Conservation (phyloP, 2,797 vertebrate species). For the Girardinus metallicus region DNA sequence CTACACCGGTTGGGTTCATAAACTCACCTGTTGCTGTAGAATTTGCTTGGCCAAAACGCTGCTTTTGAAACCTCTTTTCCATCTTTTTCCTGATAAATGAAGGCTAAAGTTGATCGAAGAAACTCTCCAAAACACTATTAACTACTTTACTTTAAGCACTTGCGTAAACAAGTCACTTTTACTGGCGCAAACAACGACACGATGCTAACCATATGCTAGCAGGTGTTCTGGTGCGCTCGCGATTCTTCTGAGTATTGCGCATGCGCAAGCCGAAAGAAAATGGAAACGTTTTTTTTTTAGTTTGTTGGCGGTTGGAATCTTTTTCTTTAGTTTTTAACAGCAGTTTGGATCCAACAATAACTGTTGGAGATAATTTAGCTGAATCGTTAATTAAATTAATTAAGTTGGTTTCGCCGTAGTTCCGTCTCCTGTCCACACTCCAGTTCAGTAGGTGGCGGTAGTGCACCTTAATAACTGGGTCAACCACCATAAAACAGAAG, state of each 20-base stretch:
- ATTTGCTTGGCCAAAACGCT: neutral
- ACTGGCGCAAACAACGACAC: neutral
- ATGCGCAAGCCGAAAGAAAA: neutral
- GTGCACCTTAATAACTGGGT: too few species aligned
- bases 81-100: neutral
- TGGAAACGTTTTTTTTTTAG: neutral
- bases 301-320: neutral
- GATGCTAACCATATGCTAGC: neutral
- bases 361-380: too few species aligned
- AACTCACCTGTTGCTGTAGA: conserved; percentile 6
- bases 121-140: neutral
- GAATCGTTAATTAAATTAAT: too few species aligned
- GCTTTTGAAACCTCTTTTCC: neutral
- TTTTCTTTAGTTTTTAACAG: too few species aligned
- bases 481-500: too few species aligned
- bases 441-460: too few species aligned
- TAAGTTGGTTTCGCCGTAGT: too few species aligned
- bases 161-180: neutral
- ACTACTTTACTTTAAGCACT: neutral
- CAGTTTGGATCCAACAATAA: too few species aligned
- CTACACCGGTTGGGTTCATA: neutral
- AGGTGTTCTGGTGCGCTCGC: neutral
- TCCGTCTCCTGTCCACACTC: too few species aligned
- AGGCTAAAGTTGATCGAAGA: neutral
- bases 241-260: neutral